A percentile compares a stretch with the other conserved stretches of the same genome.
phyloP scores from a whole-genome alignment of 2,888 invertebrate genomes.

The Alviniconcha strummeri region DNA sequence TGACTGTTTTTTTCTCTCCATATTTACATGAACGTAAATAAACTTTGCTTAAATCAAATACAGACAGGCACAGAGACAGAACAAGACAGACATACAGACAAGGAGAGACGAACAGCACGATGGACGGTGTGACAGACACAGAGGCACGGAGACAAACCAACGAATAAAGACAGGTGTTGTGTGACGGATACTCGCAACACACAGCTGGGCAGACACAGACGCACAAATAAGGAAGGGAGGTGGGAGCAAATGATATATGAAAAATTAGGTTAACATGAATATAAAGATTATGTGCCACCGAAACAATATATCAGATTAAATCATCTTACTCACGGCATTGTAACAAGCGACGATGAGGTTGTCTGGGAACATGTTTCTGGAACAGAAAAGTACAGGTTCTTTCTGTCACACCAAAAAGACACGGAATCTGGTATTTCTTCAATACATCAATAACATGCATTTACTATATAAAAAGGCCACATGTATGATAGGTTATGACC shows the following conservation, averaged over 20 bases:
- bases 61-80: not conserved
- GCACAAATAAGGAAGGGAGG: not conserved
- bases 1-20: too few relatives aligned
- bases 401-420: too few relatives aligned
- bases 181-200: not conserved
- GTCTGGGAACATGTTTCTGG: conserved; percentile 65
- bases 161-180: too few relatives aligned
- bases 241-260: too few relatives aligned
- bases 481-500: not conserved
- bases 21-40: too few relatives aligned
- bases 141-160: too few relatives aligned
- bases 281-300: too few relatives aligned
- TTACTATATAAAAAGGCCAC: not conserved
- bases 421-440: not conserved
- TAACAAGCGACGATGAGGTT: conserved; percentile 61
- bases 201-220: conserved; percentile 4
- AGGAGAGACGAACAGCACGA: too few relatives aligned
- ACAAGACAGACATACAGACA: conserved; percentile 10
- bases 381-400: not conserved
- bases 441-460: not conserved
- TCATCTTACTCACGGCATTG: conserved; percentile 55
- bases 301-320: too few relatives aligned
- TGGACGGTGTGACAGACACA: too few relatives aligned
- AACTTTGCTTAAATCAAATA: not conserved
- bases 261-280: too few relatives aligned